Conservation (phyloP, 2,113 vertebrate genomes). For the Orthonyx spaldingii region DNA sequence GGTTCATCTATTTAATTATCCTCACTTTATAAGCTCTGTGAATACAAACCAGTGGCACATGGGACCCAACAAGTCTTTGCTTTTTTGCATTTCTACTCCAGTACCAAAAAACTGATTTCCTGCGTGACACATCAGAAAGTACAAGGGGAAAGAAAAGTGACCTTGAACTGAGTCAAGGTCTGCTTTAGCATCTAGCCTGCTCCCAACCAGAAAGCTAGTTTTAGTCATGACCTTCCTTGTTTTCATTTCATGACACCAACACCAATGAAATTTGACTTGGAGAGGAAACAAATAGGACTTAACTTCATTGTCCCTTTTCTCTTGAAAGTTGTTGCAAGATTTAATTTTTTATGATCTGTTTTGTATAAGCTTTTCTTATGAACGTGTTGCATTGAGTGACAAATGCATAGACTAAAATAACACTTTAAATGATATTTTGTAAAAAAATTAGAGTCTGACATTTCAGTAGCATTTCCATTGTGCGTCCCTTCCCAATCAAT, state of each 20-base stretch:
- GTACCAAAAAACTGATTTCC: background rate
- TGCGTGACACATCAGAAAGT: background rate
- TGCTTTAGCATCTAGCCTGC: background rate
- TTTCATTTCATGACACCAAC: background rate
- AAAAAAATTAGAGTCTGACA: background rate
- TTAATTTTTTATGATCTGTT: background rate
- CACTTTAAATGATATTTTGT: background rate
- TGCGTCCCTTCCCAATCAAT: background rate
- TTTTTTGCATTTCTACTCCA: background rate
- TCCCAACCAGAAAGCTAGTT: background rate
- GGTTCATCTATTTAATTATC: conserved; percentile 8
- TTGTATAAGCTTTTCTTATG: background rate
- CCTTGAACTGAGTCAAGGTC: background rate
- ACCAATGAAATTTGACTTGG: background rate
- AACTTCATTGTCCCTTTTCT: background rate
- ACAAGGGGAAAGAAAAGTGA: background rate
- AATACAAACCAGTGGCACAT: background rate
- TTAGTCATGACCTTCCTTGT: background rate
- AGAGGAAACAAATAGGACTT: background rate
- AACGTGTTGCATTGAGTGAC: background rate
- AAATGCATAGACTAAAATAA: background rate
- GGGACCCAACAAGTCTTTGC: background rate
- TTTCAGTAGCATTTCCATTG: background rate
- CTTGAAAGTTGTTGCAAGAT: background rate
- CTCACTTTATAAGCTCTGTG: background rate